Conservation (phyloP, 2,888 invertebrate genomes). For the Pediacus dermestoides region DNA sequence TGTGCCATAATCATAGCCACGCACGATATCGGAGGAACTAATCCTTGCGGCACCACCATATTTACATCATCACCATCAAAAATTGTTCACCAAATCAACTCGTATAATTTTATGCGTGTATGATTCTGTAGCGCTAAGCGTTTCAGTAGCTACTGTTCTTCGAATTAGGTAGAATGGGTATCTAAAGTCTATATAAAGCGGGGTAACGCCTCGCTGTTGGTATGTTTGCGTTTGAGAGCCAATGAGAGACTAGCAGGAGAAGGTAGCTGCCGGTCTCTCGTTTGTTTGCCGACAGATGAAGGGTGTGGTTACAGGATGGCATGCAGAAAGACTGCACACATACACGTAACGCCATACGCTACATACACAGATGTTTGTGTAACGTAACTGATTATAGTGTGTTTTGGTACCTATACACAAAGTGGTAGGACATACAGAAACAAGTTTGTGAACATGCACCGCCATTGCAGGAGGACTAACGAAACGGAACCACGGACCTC, state of each 20-base stretch:
- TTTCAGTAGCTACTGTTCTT: neutral
- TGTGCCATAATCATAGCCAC: conserved; percentile 52
- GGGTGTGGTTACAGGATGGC: conserved; percentile 27
- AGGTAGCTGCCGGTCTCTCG: conserved; percentile 23
- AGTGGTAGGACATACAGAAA: conserved; percentile 23
- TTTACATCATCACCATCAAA: conserved; percentile 31
- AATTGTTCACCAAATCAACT: neutral
- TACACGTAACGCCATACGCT: too few relatives aligned
- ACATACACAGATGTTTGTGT: conserved; percentile 26
- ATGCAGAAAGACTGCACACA: conserved; percentile 1
- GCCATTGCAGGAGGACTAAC: too few relatives aligned
- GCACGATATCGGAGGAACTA: conserved; percentile 9
- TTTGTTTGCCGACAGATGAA: conserved; percentile 32
- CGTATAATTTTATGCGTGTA: conserved; percentile 1
- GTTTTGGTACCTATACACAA: conserved; percentile 15
- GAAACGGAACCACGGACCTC: too few relatives aligned
- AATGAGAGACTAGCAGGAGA: conserved; percentile 18
- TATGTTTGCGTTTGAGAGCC: conserved; percentile 13
- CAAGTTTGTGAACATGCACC: conserved; percentile 20
- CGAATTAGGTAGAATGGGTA: conserved; percentile 25
- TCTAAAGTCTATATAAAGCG: conserved; percentile 29
- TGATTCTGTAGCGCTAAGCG: neutral
- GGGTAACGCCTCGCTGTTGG: conserved; percentile 27
- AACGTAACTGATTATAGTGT: conserved; percentile 28
- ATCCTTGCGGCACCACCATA: conserved; percentile 32